Evolutionary conservation across 2,113 vertebrate species (phyloP).

Genomic region (Plectropomus leopardus): DNA sequence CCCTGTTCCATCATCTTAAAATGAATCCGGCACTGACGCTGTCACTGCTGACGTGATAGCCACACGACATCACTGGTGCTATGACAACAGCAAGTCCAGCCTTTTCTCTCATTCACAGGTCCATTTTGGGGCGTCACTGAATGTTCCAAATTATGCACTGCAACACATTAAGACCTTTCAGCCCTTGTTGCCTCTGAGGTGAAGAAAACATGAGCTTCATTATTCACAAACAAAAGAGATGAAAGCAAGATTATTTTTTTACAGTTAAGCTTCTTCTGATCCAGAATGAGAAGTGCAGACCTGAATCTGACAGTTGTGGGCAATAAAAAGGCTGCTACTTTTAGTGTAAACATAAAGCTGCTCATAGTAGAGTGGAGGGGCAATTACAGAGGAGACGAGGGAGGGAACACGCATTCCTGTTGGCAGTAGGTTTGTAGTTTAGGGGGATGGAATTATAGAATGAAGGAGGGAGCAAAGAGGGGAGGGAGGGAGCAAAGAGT

Average conservation of each 20-base stretch:
- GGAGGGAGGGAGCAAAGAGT: slow-evolving; percentile 51
- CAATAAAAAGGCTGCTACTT: slow-evolving; percentile 26
- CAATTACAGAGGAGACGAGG: slow-evolving; percentile 70
- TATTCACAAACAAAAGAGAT: slow-evolving; percentile 17
- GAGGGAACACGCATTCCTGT: slow-evolving; percentile 73
- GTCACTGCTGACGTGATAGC: slow-evolving; percentile 72
- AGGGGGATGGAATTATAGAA: slow-evolving; percentile 67
- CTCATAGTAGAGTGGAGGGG: slow-evolving; percentile 52
- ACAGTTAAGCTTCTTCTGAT: not conserved
- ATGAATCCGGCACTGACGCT: slow-evolving; percentile 55
- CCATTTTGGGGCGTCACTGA: slow-evolving; percentile 56
- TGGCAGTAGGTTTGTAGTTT: slow-evolving; percentile 68
- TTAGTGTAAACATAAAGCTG: slow-evolving; percentile 65
- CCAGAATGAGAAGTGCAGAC: not conserved
- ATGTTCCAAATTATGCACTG: slow-evolving; percentile 43
- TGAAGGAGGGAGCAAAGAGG: slow-evolving; percentile 58
- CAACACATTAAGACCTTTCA: slow-evolving; percentile 50
- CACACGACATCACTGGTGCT: slow-evolving; percentile 73
- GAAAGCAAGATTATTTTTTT: not conserved
- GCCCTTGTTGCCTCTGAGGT: not conserved
- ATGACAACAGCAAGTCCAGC: slow-evolving; percentile 77
- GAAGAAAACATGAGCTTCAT: slow-evolving; percentile 1
- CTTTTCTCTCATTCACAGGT: slow-evolving; percentile 63
- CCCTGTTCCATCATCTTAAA: slow-evolving; percentile 52
- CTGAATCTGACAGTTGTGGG: slow-evolving; percentile 19